These are phyloP conservation scores for Synanceia verrucosa DNA, from an alignment of 2,797 vertebrate species.

Conservation along the genomic window DNA sequence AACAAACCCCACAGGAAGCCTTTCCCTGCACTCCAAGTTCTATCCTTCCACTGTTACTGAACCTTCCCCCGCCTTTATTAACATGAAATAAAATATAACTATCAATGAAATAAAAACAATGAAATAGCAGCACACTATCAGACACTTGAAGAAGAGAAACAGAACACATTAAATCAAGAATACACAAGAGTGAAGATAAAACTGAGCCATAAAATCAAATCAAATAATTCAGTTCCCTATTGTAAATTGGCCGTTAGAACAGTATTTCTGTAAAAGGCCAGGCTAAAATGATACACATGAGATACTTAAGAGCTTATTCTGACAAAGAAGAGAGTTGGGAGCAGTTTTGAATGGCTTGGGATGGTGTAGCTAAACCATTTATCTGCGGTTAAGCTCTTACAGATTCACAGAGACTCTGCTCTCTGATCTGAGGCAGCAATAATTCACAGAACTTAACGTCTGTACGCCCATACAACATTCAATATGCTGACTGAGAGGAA, in stretches of 20 bases:
- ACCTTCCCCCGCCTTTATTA: background rate
- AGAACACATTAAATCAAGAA: background rate
- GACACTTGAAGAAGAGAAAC: background rate
- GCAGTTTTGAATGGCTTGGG: constrained; percentile 32
- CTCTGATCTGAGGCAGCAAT: constrained; percentile 57
- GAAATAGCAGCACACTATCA: background rate
- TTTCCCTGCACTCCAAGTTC: background rate
- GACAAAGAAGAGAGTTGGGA: constrained; percentile 31
- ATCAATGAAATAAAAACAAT: background rate
- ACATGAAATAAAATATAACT: background rate
- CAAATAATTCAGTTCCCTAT: background rate
- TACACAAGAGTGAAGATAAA: constrained; percentile 3
- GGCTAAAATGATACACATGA: constrained; percentile 7
- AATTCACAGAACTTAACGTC: constrained; percentile 61
- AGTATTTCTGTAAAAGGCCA: background rate
- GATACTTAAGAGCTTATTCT: constrained; percentile 37
- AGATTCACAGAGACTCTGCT: constrained; percentile 41
- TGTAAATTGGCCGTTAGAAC: constrained; percentile 4
- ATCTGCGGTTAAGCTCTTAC: constrained; percentile 50
- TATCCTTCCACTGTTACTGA: background rate
- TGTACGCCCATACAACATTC: constrained; percentile 55
- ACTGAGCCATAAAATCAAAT: background rate
- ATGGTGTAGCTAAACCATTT: constrained; percentile 52
- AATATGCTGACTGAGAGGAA: constrained; percentile 26
- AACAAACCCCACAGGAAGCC: constrained; percentile 22